Conservation (phyloP, 1,140 invertebrate genomes). For the Drosophila azteca region DNA sequence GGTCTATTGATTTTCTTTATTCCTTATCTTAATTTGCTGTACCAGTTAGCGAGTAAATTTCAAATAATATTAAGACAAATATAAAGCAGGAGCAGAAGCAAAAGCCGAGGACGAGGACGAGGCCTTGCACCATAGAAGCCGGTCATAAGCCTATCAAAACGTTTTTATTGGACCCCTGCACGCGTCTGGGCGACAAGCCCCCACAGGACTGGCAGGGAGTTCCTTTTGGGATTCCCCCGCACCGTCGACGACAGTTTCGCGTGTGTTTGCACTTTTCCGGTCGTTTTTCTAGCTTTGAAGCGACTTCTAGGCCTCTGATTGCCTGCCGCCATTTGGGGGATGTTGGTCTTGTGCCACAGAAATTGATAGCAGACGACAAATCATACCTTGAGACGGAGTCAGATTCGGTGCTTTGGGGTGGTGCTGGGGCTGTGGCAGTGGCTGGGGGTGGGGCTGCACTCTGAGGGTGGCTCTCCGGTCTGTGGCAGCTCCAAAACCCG, state of each 20-base stretch:
- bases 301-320: conserved; percentile 9
- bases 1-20: conserved; percentile 55
- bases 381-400: conserved; percentile 64
- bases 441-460: conserved; percentile 29
- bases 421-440: conserved; percentile 12
- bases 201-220: conserved; percentile 5
- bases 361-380: conserved; percentile 78
- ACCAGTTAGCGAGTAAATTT: conserved; percentile 68
- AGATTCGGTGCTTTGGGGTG: conserved; percentile 3
- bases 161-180: conserved; percentile 71
- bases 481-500: conserved; percentile 25
- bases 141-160: conserved; percentile 75
- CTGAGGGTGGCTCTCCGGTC: conserved; percentile 51
- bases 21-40: conserved; percentile 63
- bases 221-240: background rate
- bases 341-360: conserved; percentile 58
- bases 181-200: conserved; percentile 57
- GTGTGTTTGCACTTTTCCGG: conserved; percentile 80
- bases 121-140: conserved; percentile 23
- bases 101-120: too few relatives aligned
- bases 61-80: conserved; percentile 70
- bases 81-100: conserved; percentile 14
- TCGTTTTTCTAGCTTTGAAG: conserved; percentile 61
- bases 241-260: conserved; percentile 67
- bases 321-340: conserved; percentile 21